Evolutionary conservation across 2,797 vertebrate species (phyloP), one percentile per base, ranked within the genome.

Genomic region (Gymnodraco acuticeps): DNA sequence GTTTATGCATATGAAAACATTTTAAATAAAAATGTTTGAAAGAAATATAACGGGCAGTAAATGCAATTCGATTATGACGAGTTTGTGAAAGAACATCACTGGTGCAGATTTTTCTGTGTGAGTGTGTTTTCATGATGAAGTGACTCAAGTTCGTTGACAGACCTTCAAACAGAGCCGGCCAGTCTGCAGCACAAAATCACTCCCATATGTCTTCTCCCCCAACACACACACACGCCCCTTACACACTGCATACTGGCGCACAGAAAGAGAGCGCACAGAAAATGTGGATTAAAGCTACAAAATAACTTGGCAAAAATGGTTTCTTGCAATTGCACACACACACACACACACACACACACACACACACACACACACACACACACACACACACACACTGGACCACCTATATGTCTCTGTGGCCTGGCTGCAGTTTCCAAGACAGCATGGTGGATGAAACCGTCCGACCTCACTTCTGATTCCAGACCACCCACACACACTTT

Each of bases 131-230:
- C 27, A 19, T 41, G 46, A 42, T 46, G 43, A 52, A 14, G 65
- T 66, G 72, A 82, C 75, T 81, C 70, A 23, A 65, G 71, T 46
- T 84, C n/a, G 42, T 79, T 72, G 72, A 72, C 81, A 80, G 78
- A 78, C 81, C 78, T 88, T 85, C 83, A 80, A 77, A 88, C 81
- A 87, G 85, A 87, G 87, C 62, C 89, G 70, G 41, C 67, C 80
- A 80, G 90, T 91, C 90, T 90, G 81, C 84, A 67, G 75, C 65
- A 38, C 65, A n/a, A 91, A 93, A 93, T 92, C 85, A 76, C 84
- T 93, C 77, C 90, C 91, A 91, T 78, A 87, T 94, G 93, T 90
- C 72, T 27, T 41, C 52, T 38, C 31, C 58, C 47, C 0, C 41
- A 46, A 3, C 23, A 27, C 59, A 31, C 43, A 27, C 54, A n/a